Evolutionary conservation across 2,113 vertebrate species (phyloP).

Genomic region (Toxostoma redivivum): DNA sequence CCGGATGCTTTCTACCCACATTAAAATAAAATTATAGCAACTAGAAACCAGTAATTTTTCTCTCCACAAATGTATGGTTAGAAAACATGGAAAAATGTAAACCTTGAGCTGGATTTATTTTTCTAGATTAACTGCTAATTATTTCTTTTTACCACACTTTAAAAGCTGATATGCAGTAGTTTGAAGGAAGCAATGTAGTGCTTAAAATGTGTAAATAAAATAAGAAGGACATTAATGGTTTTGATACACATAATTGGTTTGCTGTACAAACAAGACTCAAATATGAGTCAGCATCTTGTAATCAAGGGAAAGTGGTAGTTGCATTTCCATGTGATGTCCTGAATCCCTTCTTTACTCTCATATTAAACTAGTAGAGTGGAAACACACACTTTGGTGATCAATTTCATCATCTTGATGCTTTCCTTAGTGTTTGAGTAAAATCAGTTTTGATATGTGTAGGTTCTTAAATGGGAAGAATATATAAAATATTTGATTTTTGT

Average conservation of each 20-base stretch:
- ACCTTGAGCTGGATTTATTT: background rate
- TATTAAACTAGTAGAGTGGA: background rate
- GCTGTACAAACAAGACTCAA: background rate
- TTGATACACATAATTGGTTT: background rate
- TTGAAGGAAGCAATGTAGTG: background rate
- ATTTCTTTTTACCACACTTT: background rate
- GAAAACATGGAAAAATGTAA: background rate
- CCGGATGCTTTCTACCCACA: background rate
- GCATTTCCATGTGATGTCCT: background rate
- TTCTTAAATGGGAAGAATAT: background rate
- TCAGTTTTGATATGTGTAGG: background rate
- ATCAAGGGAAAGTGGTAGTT: background rate
- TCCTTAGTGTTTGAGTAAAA: background rate
- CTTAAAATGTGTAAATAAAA: background rate
- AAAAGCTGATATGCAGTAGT: background rate
- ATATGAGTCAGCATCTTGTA: background rate
- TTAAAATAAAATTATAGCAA: background rate
- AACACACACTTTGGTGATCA: background rate
- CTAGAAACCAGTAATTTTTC: background rate
- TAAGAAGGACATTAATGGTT: background rate
- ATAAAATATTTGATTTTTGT: background rate
- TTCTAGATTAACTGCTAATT: background rate
- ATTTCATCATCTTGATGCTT: background rate
- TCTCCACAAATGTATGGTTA: background rate
- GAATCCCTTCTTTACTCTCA: background rate